A percentile compares a stretch with the other conserved stretches of the same genome.
Conservation (phyloP, 2,113 vertebrate species). For the Loxodonta africana region DNA sequence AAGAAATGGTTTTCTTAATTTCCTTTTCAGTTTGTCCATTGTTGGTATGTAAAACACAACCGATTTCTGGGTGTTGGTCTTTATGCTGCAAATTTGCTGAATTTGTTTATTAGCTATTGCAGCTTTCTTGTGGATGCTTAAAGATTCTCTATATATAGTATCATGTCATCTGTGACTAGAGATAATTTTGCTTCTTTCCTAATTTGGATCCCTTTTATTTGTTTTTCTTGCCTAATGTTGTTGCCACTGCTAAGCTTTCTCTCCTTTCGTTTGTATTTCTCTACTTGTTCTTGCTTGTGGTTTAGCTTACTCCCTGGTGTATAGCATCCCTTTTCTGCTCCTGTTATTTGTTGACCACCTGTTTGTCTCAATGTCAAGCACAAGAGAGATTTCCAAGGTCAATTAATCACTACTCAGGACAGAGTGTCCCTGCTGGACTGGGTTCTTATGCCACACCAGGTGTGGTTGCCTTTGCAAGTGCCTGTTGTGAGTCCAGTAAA, state of each 20-base stretch:
- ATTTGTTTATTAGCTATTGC: background rate
- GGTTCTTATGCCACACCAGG: background rate
- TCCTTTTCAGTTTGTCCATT: background rate
- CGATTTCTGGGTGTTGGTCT: background rate
- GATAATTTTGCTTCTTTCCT: background rate
- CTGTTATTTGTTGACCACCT: background rate
- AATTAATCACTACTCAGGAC: background rate
- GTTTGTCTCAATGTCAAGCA: background rate
- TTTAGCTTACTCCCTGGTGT: background rate
- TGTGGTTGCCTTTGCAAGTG: slow-evolving; percentile 12
- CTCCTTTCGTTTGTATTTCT: background rate
- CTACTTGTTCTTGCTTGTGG: background rate
- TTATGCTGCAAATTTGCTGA: background rate
- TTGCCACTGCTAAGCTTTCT: background rate
- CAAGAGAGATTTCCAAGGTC: slow-evolving; percentile 9
- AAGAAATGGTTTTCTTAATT: background rate
- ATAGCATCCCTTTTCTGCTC: background rate
- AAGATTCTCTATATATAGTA: background rate
- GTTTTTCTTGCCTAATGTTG: background rate
- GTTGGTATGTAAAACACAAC: background rate
- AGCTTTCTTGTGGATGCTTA: background rate
- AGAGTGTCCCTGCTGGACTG: background rate
- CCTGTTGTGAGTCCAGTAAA: background rate
- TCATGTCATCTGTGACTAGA: background rate
- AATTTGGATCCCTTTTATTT: background rate